Evolutionary conservation across 1,140 invertebrate species (phyloP), one percentile per base, ranked within the genome.

Genomic region (Plodia interpunctella): DNA sequence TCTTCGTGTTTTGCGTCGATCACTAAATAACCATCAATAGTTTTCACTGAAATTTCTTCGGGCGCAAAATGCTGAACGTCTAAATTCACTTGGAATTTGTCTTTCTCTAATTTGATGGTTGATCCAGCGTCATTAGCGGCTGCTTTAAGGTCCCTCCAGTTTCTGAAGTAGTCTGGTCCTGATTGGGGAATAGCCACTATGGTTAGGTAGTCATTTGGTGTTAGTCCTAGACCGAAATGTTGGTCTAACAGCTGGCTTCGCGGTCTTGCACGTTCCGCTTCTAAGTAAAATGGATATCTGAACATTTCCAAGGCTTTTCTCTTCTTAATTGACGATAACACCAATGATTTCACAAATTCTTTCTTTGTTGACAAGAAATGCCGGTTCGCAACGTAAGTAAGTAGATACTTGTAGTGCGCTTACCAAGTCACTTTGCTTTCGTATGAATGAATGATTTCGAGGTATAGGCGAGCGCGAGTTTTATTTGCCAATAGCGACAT

Each of bases 51-150:
- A 15, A 98, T 93, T 76, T 98, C 96, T 57, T 94, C 93, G 0
- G 96, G 95, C 35, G 92, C 90, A 74, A 97, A 98, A 62, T 97
- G 95, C 32, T 95, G 93, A 1, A 98, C 95, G 76, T 97, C 96
- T 66, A 96, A 82, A 68, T 92, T 92, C 0, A 94, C 92, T 76
- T 95, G 91, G 65, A 93, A 94, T 52, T 76, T 79, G 38, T 78
- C 67, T 55, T 80, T 82, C 3, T 84, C 79, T 35, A 65, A 62
- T 51, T 75, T 82, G 10, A 84, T 76, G 1, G 71, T 72, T 0
- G 76, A 80, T 6, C 74, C 76, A 5, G 63, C 28, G 30, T 81
- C 78, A 25, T 65, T 67, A 0, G 65, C 59, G 6, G 76, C 55
- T 2, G 78, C 73, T 35, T 62, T 68, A 9, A 78, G 60, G 50